Evolutionary conservation across 2,888 invertebrate species (phyloP).

Genomic region (Tenodera sinensis): DNA sequence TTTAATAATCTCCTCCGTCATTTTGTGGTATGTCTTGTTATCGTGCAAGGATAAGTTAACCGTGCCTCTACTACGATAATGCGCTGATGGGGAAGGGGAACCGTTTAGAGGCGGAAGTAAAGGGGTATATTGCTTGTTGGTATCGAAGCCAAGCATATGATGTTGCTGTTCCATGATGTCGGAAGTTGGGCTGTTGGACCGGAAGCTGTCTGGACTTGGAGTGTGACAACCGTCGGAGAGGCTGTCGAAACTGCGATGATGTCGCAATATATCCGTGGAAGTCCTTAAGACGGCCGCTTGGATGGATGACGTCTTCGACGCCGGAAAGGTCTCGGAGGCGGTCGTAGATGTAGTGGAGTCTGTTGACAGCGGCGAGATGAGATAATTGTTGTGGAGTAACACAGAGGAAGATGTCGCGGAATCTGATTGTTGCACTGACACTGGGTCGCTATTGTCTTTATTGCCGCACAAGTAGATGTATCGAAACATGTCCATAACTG

Average conservation of each 20-base stretch:
- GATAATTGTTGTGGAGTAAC: not conserved
- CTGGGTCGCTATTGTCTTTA: slow-evolving; percentile 12
- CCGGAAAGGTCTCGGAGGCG: not conserved
- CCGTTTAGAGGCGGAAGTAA: slow-evolving; percentile 34
- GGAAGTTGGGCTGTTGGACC: slow-evolving; percentile 46
- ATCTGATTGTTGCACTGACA: not conserved
- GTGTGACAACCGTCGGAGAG: slow-evolving; percentile 44
- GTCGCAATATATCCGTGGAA: not conserved
- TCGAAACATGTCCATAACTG: slow-evolving; percentile 30
- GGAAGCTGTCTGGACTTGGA: slow-evolving; percentile 53
- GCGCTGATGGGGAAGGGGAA: slow-evolving; percentile 8
- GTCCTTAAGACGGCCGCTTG: not conserved
- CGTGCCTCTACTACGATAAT: not conserved
- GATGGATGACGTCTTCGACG: not conserved
- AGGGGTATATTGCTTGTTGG: slow-evolving; percentile 30
- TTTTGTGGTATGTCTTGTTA: slow-evolving; percentile 1
- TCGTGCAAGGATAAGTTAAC: slow-evolving; percentile 10
- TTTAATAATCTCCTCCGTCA: slow-evolving; percentile 1
- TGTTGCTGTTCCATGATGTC: slow-evolving; percentile 28
- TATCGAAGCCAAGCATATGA: slow-evolving; percentile 3
- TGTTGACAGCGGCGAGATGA: not conserved
- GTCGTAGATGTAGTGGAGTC: not conserved
- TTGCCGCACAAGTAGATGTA: slow-evolving; percentile 30
- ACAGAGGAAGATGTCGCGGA: slow-evolving; percentile 4
- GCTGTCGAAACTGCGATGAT: slow-evolving; percentile 22